Evolutionary conservation across 2,113 vertebrate genomes (phyloP).

Genomic region (Coregonus clupeaformis): DNA sequence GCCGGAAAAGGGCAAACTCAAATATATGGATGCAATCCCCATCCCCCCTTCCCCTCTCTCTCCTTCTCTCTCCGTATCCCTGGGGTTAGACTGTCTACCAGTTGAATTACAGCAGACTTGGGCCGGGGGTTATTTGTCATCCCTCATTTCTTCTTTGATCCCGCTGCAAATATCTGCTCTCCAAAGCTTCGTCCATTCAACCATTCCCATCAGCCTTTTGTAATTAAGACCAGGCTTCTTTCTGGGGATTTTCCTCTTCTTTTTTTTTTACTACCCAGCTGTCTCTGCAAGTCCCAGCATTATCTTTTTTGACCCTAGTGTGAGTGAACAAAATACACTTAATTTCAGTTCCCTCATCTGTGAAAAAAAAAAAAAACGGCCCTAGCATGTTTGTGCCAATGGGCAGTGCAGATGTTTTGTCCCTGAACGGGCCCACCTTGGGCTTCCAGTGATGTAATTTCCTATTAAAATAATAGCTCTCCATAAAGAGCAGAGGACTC

Average conservation of each 20-base stretch:
- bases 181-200: constrained; percentile 68
- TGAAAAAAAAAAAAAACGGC: neutral
- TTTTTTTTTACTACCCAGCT: constrained; percentile 68
- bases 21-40: neutral
- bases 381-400: constrained; percentile 34
- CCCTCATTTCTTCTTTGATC: constrained; percentile 73
- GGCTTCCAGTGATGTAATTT: constrained; percentile 45
- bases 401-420: constrained; percentile 22
- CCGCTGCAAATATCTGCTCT: constrained; percentile 67
- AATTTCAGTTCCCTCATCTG: constrained; percentile 23
- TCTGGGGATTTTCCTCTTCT: constrained; percentile 69
- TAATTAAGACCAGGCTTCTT: constrained; percentile 82
- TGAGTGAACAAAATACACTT: constrained; percentile 39
- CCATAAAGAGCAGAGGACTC: constrained; percentile 41
- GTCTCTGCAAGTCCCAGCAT: constrained; percentile 69
- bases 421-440: constrained; percentile 33
- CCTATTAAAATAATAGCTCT: constrained; percentile 47
- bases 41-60: neutral
- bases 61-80: constrained; percentile 1
- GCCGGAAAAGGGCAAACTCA: constrained; percentile 4
- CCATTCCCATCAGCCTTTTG: constrained; percentile 68
- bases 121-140: constrained; percentile 68
- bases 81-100: constrained; percentile 24
- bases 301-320: constrained; percentile 67
- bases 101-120: constrained; percentile 50